Evolutionary conservation across 2,888 invertebrate species (phyloP), one percentile per base, ranked within the genome.

Genomic region (Phaonia tiefii): DNA sequence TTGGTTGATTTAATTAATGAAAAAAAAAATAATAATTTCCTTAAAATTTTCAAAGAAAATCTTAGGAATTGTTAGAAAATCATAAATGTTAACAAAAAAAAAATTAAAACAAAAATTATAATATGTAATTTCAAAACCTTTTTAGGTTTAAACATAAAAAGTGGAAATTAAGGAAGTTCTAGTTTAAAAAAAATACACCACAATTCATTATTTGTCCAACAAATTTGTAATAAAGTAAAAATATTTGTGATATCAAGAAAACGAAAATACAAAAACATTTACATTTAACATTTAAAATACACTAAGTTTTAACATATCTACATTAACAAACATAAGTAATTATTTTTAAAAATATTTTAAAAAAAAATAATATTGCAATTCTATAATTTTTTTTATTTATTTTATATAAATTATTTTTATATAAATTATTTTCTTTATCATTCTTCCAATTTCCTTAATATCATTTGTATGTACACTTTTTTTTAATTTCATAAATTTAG

Each of bases 301-400:
- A 63, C 42, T 49, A 67, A 67, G 8, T 31, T 31, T 67, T 51
- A 11, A 67, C 44, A 67, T 63, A 71, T 58, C 31, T 71, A 44
- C 71, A 71, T 71, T 42, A 26, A 71, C 46, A 71, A 37, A 71
- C 56, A 37, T n/a, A 22, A 15, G 42, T 56, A 56, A 44, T 71
- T 56, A 25, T 39, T 31, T n/a, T 60, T 60, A 17, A 22, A n/a
- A 17, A 20, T 15, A 49, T n/a, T n/a, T n/a, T n/a, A n/a, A n/a
- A n/a, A 49, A 15, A n/a, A 60, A 58, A 58, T 37, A 60, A 63
- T 63, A 63, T 63, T 63, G 63, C 56, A 46, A n/a, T 31, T 31
- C 8, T 31, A 31, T 31, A 31, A 31, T 31, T 5, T 31, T 31
- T 31, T 3, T 31, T 31, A 31, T 5, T 5, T 31, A 8, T 31